These are phyloP conservation scores for Merodon equestris DNA, from an alignment of 2,888 invertebrate species.

Conservation along the genomic window DNA sequence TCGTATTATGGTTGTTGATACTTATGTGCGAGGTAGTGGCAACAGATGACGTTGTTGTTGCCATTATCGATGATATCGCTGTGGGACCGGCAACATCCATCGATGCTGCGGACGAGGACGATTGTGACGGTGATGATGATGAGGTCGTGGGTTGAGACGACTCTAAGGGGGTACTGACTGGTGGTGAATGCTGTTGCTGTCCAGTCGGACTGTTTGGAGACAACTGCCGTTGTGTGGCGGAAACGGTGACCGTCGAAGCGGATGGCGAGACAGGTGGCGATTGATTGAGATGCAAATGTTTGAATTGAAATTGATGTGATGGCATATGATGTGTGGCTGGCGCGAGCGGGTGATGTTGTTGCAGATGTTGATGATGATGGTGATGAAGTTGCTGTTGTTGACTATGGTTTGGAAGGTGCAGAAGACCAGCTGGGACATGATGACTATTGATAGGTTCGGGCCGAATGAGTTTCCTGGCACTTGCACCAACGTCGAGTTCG, in stretches of 20 bases:
- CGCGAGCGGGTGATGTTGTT: slow-evolving; percentile 43
- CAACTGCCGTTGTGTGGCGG: slow-evolving; percentile 12
- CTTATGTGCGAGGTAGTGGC: slow-evolving; percentile 54
- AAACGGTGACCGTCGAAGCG: slow-evolving; percentile 14
- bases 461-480: slow-evolving; percentile 73
- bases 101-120: slow-evolving; percentile 7
- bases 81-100: slow-evolving; percentile 28
- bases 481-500: slow-evolving; percentile 71
- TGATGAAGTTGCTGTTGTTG: slow-evolving; percentile 65
- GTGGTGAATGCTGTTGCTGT: slow-evolving; percentile 25
- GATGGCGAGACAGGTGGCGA: slow-evolving; percentile 55
- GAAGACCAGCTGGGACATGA: slow-evolving; percentile 36
- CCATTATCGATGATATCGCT: slow-evolving; percentile 22
- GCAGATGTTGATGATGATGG: slow-evolving; percentile 52
- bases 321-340: slow-evolving; percentile 21
- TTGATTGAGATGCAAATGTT: slow-evolving; percentile 58
- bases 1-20: slow-evolving; percentile 37
- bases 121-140: background rate
- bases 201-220: slow-evolving; percentile 44
- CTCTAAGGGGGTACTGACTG: slow-evolving; percentile 7
- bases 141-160: slow-evolving; percentile 33
- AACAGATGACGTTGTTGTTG: slow-evolving; percentile 57
- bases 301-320: slow-evolving; percentile 68
- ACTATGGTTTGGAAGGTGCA: slow-evolving; percentile 74
- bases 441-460: slow-evolving; percentile 73